phyloP scores from a whole-genome alignment of 2,888 invertebrate species.

The Drepana falcataria region DNA sequence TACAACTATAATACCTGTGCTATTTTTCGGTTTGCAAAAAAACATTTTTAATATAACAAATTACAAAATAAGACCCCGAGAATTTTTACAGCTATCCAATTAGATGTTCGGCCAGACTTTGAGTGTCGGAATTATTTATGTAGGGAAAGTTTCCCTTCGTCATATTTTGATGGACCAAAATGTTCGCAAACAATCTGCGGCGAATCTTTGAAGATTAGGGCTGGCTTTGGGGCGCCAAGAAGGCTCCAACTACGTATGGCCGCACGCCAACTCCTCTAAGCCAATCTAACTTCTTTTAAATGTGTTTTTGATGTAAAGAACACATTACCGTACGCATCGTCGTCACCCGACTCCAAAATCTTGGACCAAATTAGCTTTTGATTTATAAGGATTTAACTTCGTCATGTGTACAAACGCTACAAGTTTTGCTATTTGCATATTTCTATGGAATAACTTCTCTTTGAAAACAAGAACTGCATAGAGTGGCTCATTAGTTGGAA shows the following conservation, averaged over 20 bases:
- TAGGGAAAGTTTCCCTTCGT: slow-evolving; percentile 53
- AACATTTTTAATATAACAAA: neutral
- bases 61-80: slow-evolving; percentile 4
- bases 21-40: neutral
- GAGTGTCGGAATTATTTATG: slow-evolving; percentile 55
- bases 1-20: neutral
- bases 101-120: slow-evolving; percentile 19
- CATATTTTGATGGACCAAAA: slow-evolving; percentile 69
- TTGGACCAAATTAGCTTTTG: slow-evolving; percentile 70
- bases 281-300: slow-evolving; percentile 79
- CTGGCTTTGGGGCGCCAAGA: slow-evolving; percentile 62
- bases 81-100: slow-evolving; percentile 10
- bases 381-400: slow-evolving; percentile 61
- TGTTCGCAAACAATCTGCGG: slow-evolving; percentile 72
- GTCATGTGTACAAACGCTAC: slow-evolving; percentile 12
- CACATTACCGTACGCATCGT: slow-evolving; percentile 70
- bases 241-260: slow-evolving; percentile 70
- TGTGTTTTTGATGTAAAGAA: slow-evolving; percentile 78
- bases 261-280: slow-evolving; percentile 72
- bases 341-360: slow-evolving; percentile 56
- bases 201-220: slow-evolving; percentile 70
- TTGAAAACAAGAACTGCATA: neutral
- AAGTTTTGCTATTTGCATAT: neutral
- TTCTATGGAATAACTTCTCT: neutral
- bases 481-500: neutral